A percentile compares a stretch with the other conserved stretches of the same genome.
Conservation (phyloP, 2,797 vertebrate genomes). For the Periophthalmus magnuspinnatus region DNA sequence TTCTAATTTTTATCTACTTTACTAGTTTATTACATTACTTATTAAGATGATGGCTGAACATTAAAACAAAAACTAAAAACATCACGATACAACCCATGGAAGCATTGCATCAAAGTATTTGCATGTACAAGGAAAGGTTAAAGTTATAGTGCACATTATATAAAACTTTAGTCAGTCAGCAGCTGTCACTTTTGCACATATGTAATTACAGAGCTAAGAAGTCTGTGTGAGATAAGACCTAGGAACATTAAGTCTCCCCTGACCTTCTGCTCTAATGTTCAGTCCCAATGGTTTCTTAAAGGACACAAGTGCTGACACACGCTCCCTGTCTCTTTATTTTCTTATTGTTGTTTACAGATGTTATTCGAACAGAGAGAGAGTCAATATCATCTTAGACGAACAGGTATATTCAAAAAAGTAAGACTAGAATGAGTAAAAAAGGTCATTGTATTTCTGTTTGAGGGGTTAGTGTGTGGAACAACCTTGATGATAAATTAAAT, state of each 20-base stretch:
- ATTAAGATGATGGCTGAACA: not conserved
- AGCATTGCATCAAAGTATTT: not conserved
- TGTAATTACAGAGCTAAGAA: constrained; percentile 1
- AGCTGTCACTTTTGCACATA: not conserved
- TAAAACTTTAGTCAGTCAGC: not conserved
- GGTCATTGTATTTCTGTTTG: too few relatives aligned
- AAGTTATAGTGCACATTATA: not conserved
- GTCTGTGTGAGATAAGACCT: not conserved
- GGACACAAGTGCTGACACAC: constrained; percentile 9
- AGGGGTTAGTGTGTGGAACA: too few relatives aligned
- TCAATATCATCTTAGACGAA: too few relatives aligned
- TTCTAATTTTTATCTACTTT: too few relatives aligned
- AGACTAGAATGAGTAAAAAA: too few relatives aligned
- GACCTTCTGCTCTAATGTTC: constrained; percentile 8
- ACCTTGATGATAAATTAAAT: too few relatives aligned
- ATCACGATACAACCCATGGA: not conserved
- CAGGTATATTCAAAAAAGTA: too few relatives aligned
- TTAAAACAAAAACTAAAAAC: too few relatives aligned
- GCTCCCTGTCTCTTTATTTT: not conserved
- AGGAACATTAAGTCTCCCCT: not conserved
- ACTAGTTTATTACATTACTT: not conserved
- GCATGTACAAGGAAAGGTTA: not conserved
- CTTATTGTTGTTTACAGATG: too few relatives aligned
- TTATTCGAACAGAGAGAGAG: too few relatives aligned
- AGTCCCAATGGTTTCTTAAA: not conserved